Evolutionary conservation across 2,888 invertebrate genomes (phyloP).

Genomic region (Parapristionchus giblindavisi): DNA sequence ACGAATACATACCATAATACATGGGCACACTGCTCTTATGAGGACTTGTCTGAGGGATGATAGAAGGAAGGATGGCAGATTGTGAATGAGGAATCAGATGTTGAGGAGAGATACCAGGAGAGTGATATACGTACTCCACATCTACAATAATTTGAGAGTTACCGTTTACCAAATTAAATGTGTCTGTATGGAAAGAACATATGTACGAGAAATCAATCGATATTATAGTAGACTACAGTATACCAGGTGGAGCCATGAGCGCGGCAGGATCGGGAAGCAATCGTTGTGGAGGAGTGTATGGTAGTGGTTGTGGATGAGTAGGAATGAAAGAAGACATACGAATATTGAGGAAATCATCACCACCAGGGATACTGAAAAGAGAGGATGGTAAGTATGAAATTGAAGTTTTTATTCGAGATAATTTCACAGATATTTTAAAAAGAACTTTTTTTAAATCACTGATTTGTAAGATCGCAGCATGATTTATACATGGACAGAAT

Average conservation of each 20-base stretch:
- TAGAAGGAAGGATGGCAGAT: conserved; percentile 48
- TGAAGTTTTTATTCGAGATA: too few species aligned
- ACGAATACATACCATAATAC: conserved; percentile 21
- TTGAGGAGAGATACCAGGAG: conserved; percentile 10
- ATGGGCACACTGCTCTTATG: conserved; percentile 22
- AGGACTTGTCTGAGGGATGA: conserved; percentile 43
- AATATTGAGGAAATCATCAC: conserved; percentile 68
- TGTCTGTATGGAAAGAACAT: neutral
- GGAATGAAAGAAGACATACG: conserved; percentile 35
- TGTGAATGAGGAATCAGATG: conserved; percentile 53
- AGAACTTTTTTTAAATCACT: neutral
- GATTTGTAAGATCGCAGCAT: neutral
- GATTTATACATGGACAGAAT: too few species aligned
- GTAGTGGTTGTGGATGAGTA: neutral
- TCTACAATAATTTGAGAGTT: neutral
- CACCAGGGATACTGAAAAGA: conserved; percentile 56
- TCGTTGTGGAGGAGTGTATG: conserved; percentile 9
- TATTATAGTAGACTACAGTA: too few species aligned
- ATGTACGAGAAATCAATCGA: neutral
- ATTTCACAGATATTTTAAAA: too few species aligned
- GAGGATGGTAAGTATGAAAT: neutral
- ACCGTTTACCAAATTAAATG: neutral
- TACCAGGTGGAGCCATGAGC: conserved; percentile 4
- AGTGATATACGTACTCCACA: conserved; percentile 1
- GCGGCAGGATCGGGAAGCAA: conserved; percentile 27